Evolutionary conservation across 1,140 invertebrate species (phyloP).

Genomic region (Penaeus japonicus): DNA sequence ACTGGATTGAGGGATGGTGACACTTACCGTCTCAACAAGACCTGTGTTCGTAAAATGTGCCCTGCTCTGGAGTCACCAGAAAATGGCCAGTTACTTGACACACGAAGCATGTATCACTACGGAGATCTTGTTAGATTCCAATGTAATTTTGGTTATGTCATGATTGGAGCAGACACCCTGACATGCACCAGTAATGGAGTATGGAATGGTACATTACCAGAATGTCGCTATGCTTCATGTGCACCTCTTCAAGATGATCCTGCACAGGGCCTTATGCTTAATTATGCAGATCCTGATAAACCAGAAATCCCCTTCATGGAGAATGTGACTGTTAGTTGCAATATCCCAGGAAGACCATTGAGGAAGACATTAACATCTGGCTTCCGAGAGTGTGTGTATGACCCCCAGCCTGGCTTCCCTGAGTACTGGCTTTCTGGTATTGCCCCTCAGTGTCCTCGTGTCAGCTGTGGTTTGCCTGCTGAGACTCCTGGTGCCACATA

Average conservation of each 20-base stretch:
- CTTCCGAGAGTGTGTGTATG: constrained; percentile 94
- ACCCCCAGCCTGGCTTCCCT: constrained; percentile 78
- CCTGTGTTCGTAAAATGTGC: constrained; percentile 93
- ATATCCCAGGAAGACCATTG: constrained; percentile 77
- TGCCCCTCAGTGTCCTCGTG: constrained; percentile 83
- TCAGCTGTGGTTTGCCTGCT: constrained; percentile 86
- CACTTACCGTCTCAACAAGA: constrained; percentile 90
- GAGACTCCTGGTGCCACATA: constrained; percentile 92
- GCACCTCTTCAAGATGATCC: constrained; percentile 88
- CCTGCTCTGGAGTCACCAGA: constrained; percentile 80
- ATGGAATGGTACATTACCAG: constrained; percentile 93
- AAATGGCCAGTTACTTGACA: constrained; percentile 88
- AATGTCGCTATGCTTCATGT: constrained; percentile 82
- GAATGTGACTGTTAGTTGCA: constrained; percentile 87
- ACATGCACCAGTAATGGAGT: constrained; percentile 87
- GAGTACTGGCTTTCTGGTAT: constrained; percentile 92
- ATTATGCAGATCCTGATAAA: constrained; percentile 78
- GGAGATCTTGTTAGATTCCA: constrained; percentile 91
- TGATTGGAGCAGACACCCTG: constrained; percentile 83
- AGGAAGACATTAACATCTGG: constrained; percentile 80
- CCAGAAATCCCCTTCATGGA: constrained; percentile 86
- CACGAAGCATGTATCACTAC: constrained; percentile 81
- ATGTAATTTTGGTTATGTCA: constrained; percentile 94
- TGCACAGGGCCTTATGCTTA: constrained; percentile 81
- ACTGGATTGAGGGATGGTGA: constrained; percentile 87